Evolutionary conservation across 2,113 vertebrate species (phyloP).

Genomic region (Sisor rabdophorus): DNA sequence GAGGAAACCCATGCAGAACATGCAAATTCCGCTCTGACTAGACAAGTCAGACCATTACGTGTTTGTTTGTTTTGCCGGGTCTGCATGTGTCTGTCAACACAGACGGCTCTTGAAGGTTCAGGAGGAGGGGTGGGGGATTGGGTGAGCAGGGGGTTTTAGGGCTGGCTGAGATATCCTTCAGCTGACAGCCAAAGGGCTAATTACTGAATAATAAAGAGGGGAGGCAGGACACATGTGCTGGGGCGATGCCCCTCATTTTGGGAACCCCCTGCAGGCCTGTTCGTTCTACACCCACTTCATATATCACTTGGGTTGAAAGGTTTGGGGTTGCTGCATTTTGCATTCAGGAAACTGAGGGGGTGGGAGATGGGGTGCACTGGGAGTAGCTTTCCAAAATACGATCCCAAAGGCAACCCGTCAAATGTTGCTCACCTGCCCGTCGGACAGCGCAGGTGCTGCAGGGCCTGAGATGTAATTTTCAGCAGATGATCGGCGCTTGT

Average conservation of each 20-base stretch:
- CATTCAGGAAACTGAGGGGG: not conserved
- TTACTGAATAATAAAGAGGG: conserved; percentile 60
- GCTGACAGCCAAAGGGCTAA: conserved; percentile 60
- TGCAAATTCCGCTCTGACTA: too few species aligned
- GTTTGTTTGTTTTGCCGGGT: conserved; percentile 51
- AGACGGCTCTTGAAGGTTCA: conserved; percentile 47
- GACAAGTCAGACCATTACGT: not conserved
- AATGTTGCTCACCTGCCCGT: conserved; percentile 40
- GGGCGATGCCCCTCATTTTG: conserved; percentile 23
- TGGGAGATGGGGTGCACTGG: not conserved
- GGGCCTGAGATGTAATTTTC: conserved; percentile 49
- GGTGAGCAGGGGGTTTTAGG: not conserved
- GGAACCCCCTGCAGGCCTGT: conserved; percentile 40
- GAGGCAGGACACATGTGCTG: conserved; percentile 53
- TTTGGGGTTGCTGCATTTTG: conserved; percentile 11
- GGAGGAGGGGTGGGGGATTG: not conserved
- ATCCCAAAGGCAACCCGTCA: conserved; percentile 29
- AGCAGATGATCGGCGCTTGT: conserved; percentile 52
- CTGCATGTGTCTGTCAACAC: conserved; percentile 57
- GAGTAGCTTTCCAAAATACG: conserved; percentile 19
- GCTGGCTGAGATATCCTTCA: conserved; percentile 39
- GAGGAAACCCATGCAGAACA: too few species aligned
- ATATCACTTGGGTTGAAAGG: conserved; percentile 27
- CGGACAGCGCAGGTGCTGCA: conserved; percentile 52
- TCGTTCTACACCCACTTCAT: conserved; percentile 40